A percentile compares a stretch with the other conserved stretches of the same genome.
These are phyloP conservation scores for Cardiocondyla obscurior DNA, from an alignment of 1,140 invertebrate genomes.

Conservation along the genomic window DNA sequence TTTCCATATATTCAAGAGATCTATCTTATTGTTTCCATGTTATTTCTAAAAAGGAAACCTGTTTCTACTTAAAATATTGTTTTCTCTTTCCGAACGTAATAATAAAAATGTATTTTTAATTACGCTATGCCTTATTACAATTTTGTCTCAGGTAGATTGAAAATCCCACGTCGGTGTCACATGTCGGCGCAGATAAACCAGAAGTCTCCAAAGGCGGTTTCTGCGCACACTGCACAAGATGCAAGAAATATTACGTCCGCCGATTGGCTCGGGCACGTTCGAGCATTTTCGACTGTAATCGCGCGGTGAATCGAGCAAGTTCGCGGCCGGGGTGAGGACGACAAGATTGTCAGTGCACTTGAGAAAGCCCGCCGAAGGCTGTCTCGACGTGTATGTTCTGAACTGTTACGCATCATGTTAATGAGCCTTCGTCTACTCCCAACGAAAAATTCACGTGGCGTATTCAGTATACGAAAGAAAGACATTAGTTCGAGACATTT, in stretches of 20 bases:
- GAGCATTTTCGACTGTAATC: constrained; percentile 51
- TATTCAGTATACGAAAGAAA: constrained; percentile 83
- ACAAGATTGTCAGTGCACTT: constrained; percentile 71
- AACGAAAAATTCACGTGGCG: constrained; percentile 81
- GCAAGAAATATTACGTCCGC: not conserved
- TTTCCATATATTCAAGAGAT: not conserved
- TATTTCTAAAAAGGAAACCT: not conserved
- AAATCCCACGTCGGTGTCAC: not conserved
- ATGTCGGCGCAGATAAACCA: not conserved
- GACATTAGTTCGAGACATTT: constrained; percentile 82
- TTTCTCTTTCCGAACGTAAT: not conserved
- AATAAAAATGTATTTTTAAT: no score
- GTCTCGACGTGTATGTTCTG: constrained; percentile 81
- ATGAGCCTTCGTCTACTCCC: constrained; percentile 80
- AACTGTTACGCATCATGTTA: constrained; percentile 82
- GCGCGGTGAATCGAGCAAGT: constrained; percentile 32
- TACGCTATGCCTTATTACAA: not conserved
- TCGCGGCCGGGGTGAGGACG: not conserved
- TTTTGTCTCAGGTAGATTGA: no score
- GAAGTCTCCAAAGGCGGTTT: no score
- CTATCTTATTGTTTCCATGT: not conserved
- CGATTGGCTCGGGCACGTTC: constrained; percentile 29
- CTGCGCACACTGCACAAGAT: not conserved
- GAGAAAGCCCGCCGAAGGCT: constrained; percentile 81
- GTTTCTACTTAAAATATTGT: not conserved